Base-by-base conservation (phyloP, 2,797 vertebrate species). In the Microctenopoma lineatum region DNA sequence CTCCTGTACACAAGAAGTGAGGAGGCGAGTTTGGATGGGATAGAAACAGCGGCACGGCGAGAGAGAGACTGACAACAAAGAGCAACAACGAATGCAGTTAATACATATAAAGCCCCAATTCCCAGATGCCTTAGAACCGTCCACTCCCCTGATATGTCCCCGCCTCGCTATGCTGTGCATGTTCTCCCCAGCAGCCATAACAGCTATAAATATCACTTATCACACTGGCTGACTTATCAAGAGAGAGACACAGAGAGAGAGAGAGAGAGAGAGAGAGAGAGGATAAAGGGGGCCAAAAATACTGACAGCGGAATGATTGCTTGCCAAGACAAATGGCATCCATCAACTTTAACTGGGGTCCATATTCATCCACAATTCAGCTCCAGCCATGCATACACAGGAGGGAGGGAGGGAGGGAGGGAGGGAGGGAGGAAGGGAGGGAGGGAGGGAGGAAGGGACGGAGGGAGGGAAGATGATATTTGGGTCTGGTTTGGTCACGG, bases 201-300 rank as follows among this genome's bases (percentile, higher is more conserved):
- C 14, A 52, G 85, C 91, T 92, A 93, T 92, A 90, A 92, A 92
- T 91, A 91, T 88, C 89, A 91, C 84, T 91, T 92, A 90, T 89
- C 87, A 81, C 77, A 60, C 84, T 77, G 81, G 84, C 82, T 75
- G 87, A 83, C 83, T 84, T 79, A 67, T 83, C 82, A 47, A 62
- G 66, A 45, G 64, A 64, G 73, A 70, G 84, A 21, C 21, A 21
- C 21, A 21, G 1, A 21, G 21, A 21, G 21, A 62, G 66, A 45
- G 62, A 64, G 73, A 70, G 84, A 68, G 61, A 15, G 36, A 61
- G 59, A 25, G 44, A 66, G 56, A 58, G 44, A 56, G 62, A 61
- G 62, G 48, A 55, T 21, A 65, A 75, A 52, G 54, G 68, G 59
- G 41, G 56, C 52, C 64, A 70, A 78, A 83, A 84, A 81, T 59